A percentile compares a stretch with the other conserved stretches of the same genome.
Conservation (phyloP, 2,113 vertebrate species). For the Catagonus wagneri region DNA sequence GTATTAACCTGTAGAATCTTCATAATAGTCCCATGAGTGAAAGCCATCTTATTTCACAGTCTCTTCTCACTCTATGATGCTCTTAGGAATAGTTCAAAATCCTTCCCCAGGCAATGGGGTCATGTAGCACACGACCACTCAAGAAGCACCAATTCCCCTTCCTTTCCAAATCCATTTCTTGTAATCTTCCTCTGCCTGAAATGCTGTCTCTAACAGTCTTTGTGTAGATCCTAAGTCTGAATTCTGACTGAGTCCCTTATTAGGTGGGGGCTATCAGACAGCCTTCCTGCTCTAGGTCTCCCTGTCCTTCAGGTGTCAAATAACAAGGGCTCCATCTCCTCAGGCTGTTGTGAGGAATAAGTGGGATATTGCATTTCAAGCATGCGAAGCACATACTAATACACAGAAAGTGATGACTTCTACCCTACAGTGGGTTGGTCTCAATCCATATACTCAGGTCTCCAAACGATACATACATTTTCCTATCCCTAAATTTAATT, state of each 20-base stretch:
- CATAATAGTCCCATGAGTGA: not conserved
- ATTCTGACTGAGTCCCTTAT: not conserved
- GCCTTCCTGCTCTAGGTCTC: not conserved
- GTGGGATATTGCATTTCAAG: rapidly evolving
- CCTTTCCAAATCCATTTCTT: not conserved
- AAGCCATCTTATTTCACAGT: not conserved
- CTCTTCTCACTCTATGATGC: not conserved
- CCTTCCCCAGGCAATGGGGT: not conserved
- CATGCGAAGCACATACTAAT: not conserved
- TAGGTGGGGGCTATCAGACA: not conserved
- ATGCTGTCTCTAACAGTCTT: not conserved
- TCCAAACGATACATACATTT: not conserved
- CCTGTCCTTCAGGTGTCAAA: not conserved
- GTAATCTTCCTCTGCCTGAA: not conserved
- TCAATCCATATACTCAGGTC: not conserved
- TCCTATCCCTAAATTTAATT: not conserved
- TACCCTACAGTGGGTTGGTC: too few species aligned
- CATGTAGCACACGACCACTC: rapidly evolving
- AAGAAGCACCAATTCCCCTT: too few species aligned
- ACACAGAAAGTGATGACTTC: rapidly evolving
- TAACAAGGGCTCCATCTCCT: rapidly evolving
- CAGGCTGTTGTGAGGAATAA: not conserved
- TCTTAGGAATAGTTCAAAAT: not conserved
- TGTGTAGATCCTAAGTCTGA: not conserved
- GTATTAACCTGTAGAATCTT: not conserved